Percentiles rank a stretch among this genome's conserved stretches.
phyloP scores from a whole-genome alignment of 2,888 invertebrate genomes.

The Hypena proboscidalis region DNA sequence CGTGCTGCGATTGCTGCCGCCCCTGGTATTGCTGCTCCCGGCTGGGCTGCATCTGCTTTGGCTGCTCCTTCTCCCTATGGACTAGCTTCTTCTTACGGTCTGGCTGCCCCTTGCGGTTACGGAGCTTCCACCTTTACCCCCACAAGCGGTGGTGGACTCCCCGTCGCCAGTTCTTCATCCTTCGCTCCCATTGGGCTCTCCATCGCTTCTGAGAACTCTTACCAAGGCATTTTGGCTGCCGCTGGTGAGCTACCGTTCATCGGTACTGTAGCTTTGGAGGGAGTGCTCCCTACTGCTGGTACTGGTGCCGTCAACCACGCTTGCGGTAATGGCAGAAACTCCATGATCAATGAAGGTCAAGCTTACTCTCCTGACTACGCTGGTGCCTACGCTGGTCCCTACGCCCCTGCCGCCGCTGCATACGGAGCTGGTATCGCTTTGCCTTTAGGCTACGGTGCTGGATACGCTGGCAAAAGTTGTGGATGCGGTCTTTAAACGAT shows the following conservation, averaged over 20 bases:
- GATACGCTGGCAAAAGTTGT: not conserved
- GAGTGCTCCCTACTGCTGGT: conserved; percentile 42
- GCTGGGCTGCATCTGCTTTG: not conserved
- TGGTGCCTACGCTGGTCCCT: not conserved
- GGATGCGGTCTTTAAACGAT: no score
- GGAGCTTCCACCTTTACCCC: conserved; percentile 6
- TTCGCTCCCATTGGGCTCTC: conserved; percentile 29
- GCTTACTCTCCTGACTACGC: not conserved
- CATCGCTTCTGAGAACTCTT: conserved; percentile 35
- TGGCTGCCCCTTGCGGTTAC: conserved; percentile 6
- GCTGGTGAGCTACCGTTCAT: conserved; percentile 58
- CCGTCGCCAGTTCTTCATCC: conserved; percentile 28
- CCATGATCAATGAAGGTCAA: conserved; percentile 22
- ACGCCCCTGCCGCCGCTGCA: not conserved
- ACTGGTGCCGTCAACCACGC: conserved; percentile 46
- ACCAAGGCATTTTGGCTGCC: conserved; percentile 31
- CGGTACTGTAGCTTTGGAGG: conserved; percentile 45
- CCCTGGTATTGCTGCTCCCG: not conserved
- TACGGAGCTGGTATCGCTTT: not conserved
- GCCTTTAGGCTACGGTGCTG: not conserved
- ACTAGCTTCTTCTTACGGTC: conserved; percentile 8
- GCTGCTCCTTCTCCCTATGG: not conserved
- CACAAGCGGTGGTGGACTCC: conserved; percentile 33
- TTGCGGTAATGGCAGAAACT: conserved; percentile 47
- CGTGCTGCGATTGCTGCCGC: conserved; percentile 1